These are phyloP conservation scores for Drosophila nigricruria DNA, from an alignment of 2,888 invertebrate species.

Conservation along the genomic window DNA sequence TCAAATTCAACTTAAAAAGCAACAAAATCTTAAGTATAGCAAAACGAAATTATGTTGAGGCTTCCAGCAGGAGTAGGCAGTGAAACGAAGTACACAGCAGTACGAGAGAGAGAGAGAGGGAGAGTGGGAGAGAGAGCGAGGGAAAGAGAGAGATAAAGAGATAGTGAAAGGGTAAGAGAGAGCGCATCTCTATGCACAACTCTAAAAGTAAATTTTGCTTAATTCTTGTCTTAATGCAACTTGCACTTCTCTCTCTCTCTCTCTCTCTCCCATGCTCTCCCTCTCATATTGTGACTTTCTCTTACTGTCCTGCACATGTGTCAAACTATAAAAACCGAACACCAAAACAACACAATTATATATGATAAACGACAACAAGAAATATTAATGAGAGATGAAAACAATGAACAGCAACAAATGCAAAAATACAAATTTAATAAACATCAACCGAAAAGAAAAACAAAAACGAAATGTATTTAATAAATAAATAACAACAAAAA, in stretches of 20 bases:
- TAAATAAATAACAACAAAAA: conserved; percentile 68
- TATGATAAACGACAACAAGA: conserved; percentile 26
- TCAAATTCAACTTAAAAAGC: conserved; percentile 27
- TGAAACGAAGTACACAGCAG: conserved; percentile 36
- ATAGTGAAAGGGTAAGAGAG: background rate
- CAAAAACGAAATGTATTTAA: conserved; percentile 76
- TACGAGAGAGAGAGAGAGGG: conserved; percentile 7
- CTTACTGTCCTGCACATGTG: conserved; percentile 45
- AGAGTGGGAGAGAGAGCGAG: background rate
- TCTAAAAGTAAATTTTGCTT: conserved; percentile 13
- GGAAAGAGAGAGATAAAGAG: background rate
- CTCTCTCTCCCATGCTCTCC: background rate
- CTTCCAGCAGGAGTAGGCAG: conserved; percentile 56
- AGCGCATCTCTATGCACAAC: background rate
- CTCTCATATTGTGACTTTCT: conserved; percentile 25
- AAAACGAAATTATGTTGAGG: conserved; percentile 64
- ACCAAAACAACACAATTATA: conserved; percentile 37
- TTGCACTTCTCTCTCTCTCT: conserved; percentile 18
- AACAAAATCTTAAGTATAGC: conserved; percentile 38
- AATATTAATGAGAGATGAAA: conserved; percentile 54
- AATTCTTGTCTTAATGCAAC: conserved; percentile 23
- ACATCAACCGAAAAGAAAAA: conserved; percentile 30
- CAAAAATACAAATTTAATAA: conserved; percentile 60
- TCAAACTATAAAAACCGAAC: conserved; percentile 31
- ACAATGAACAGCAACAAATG: conserved; percentile 63